These are phyloP conservation scores for Dufourea novaeangliae DNA, from an alignment of 1,140 invertebrate genomes.

Conservation along the genomic window DNA sequence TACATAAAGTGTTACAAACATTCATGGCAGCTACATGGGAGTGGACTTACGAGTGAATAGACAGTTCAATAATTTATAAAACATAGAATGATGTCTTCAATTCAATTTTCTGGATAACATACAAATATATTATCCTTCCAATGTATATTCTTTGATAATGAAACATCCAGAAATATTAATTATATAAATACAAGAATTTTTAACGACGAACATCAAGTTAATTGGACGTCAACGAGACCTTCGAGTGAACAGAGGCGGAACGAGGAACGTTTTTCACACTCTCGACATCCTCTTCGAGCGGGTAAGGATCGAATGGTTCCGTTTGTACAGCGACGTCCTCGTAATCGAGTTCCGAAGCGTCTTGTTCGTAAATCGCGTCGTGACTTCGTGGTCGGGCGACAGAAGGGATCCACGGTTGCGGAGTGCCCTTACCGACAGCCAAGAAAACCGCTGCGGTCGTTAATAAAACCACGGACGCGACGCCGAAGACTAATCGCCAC, in stretches of 20 bases:
- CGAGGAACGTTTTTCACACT: conserved; percentile 70
- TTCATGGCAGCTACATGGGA: neutral
- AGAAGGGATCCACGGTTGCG: conserved; percentile 83
- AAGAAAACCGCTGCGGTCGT: conserved; percentile 82
- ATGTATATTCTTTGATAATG: no score
- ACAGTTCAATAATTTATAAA: neutral
- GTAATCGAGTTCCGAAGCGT: conserved; percentile 77
- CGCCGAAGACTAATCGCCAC: conserved; percentile 83
- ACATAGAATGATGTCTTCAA: neutral
- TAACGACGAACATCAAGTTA: neutral
- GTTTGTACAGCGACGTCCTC: conserved; percentile 80
- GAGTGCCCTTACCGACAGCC: conserved; percentile 82
- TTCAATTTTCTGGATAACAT: neutral
- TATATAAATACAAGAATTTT: neutral
- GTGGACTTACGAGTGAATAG: neutral
- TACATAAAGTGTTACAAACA: neutral
- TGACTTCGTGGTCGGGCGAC: conserved; percentile 78
- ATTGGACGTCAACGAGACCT: conserved; percentile 63
- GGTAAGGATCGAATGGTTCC: conserved; percentile 75
- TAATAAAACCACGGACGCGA: conserved; percentile 82
- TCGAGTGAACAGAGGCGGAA: conserved; percentile 70
- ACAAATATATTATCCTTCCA: neutral
- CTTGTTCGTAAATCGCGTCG: conserved; percentile 80
- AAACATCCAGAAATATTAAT: neutral
- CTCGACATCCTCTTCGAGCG: conserved; percentile 68